phyloP scores from a whole-genome alignment of 1,140 invertebrate genomes.

The Ctenoplectra terminalis region DNA sequence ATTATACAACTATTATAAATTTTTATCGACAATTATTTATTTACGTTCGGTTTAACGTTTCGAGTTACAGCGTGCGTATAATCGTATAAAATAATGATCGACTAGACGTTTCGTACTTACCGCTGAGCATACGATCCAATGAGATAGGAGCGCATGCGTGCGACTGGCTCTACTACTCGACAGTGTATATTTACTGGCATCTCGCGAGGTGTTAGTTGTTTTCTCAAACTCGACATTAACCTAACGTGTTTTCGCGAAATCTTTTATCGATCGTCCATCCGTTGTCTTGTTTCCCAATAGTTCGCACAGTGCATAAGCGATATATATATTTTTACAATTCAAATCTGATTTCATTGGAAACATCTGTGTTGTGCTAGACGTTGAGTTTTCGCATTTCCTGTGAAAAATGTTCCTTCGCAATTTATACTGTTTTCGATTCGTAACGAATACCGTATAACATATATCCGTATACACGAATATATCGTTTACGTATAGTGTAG shows the following conservation, averaged over 20 bases:
- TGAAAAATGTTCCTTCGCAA: background rate
- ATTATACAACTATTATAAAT: too few species aligned
- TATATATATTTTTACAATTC: background rate
- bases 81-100: background rate
- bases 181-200: slow-evolving; percentile 47
- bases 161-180: background rate
- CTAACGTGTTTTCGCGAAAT: slow-evolving; percentile 7
- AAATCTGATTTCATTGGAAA: background rate
- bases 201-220: slow-evolving; percentile 8
- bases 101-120: slow-evolving; percentile 6
- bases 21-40: too few species aligned
- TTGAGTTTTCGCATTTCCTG: background rate
- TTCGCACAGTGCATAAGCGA: too few species aligned
- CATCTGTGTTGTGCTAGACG: background rate
- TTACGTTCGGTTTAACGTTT: background rate
- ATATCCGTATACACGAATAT: background rate
- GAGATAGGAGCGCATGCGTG: slow-evolving; percentile 11
- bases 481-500: background rate
- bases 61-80: background rate
- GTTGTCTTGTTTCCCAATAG: background rate
- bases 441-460: too few species aligned
- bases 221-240: background rate
- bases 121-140: background rate
- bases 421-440: background rate
- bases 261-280: slow-evolving; percentile 1